phyloP scores from a whole-genome alignment of 1,140 invertebrate genomes.

The Myzus persicae region DNA sequence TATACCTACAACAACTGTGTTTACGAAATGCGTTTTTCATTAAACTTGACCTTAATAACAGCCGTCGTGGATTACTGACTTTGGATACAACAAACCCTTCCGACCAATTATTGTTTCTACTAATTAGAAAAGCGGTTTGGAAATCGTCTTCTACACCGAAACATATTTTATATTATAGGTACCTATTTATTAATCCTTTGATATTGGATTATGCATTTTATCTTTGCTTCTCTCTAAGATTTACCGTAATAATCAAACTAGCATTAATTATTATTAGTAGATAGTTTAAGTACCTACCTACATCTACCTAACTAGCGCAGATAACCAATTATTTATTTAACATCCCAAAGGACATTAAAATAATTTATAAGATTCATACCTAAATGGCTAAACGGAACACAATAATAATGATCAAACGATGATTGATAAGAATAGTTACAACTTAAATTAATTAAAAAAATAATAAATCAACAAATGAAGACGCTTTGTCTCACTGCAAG shows the following conservation, averaged over 20 bases:
- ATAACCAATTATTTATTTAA: conserved; percentile 6
- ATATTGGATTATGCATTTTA: conserved; percentile 2
- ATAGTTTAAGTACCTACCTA: not conserved
- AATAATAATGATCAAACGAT: not conserved
- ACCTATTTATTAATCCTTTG: conserved; percentile 16
- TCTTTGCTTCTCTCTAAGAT: not conserved
- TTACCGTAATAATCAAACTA: not conserved
- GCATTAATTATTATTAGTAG: conserved; percentile 1
- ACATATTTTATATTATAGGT: not conserved
- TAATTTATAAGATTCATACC: not conserved
- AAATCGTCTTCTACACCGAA: not conserved
- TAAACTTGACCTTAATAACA: conserved; percentile 57
- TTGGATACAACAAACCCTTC: not conserved
- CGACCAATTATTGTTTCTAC: conserved; percentile 47
- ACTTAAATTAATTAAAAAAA: not conserved
- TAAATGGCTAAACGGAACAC: not conserved
- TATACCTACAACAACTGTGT: conserved; percentile 57
- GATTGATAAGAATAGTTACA: not conserved
- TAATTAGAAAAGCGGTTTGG: conserved; percentile 34
- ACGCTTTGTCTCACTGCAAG: not conserved
- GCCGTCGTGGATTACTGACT: conserved; percentile 49
- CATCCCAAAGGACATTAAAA: not conserved
- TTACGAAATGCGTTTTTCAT: conserved; percentile 56
- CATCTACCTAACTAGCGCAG: not conserved
- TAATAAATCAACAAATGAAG: not conserved